Evolutionary conservation across 2,113 vertebrate species (phyloP), one percentile per base, ranked within the genome.

Genomic region (Sula dactylatra): DNA sequence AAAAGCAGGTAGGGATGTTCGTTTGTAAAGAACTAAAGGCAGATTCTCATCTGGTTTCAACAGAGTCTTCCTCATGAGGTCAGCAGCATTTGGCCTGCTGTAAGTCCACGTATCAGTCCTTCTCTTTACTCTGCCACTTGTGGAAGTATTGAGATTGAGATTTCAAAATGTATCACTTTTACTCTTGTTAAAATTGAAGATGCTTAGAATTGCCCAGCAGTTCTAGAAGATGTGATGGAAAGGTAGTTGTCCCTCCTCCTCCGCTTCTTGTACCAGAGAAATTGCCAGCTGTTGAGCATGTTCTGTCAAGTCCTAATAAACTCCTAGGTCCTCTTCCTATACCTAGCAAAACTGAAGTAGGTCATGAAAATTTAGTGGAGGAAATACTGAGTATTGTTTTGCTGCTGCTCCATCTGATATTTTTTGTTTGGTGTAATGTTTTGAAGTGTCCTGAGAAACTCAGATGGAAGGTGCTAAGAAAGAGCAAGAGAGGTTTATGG

Each of bases 251-350:
- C 54, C 38, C 17, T n/a, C 56, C 42, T 69, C 31, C 31, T 86
- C 19, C 0, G 0, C 18, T 72, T 18, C 59, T 91, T n/a, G n/a
- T 81, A 16, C 15, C 44, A 45, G 59, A 65, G 64, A 73, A 70
- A 2, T 73, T 7, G 3, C 22, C 0, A 0, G 38, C 54, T 91
- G 25, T 61, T 81, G 29, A 73, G n/a, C 16, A 49, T 2, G 1
- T 86, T 82, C 47, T 82, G 22, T 61, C 55, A 69, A 74, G 42
- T 74, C 38, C 44, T 71, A 45, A 65, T 81, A 85, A 91, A 54
- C 79, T 84, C 56, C 47, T 50, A 34, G 25, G 52, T 69, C 36
- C 25, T 85, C 52, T 82, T 86, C 29, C 47, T 96, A 10, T 42
- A 87, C 65, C 45, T 42, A 69, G 45, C 27, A 94, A 73, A 87